These are phyloP conservation scores for Physeter macrocephalus DNA, from an alignment of 2,113 vertebrate species.

Conservation along the genomic window DNA sequence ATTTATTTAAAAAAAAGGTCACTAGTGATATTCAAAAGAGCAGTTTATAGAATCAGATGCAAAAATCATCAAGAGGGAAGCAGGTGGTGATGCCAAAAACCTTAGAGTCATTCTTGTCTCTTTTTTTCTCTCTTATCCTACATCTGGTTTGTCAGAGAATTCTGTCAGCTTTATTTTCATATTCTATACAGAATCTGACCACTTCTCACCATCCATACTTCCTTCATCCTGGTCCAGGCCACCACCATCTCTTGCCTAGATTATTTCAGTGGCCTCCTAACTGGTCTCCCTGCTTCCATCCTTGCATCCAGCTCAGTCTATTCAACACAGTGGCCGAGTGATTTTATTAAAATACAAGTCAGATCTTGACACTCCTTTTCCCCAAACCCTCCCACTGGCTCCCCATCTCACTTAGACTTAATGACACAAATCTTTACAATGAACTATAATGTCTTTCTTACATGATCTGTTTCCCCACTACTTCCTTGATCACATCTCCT, in stretches of 20 bases:
- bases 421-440: not conserved
- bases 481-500: not conserved
- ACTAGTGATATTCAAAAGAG: not conserved
- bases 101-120: not conserved
- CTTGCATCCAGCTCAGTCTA: not conserved
- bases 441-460: not conserved
- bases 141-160: not conserved
- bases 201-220: not conserved
- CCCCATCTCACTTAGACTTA: not conserved
- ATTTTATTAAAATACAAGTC: not conserved
- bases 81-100: not conserved
- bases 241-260: not conserved
- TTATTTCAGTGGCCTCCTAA: not conserved
- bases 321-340: not conserved
- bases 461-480: not conserved
- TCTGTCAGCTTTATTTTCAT: not conserved
- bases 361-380: not conserved
- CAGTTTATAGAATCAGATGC: not conserved
- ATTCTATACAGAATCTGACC: not conserved
- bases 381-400: not conserved
- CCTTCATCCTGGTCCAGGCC: not conserved
- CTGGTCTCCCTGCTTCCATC: not conserved
- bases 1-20: not conserved
- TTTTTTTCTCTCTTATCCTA: not conserved
- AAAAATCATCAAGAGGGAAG: not conserved